These are phyloP conservation scores for Yponomeuta evonymella DNA, from an alignment of 2,888 invertebrate species.

Conservation along the genomic window DNA sequence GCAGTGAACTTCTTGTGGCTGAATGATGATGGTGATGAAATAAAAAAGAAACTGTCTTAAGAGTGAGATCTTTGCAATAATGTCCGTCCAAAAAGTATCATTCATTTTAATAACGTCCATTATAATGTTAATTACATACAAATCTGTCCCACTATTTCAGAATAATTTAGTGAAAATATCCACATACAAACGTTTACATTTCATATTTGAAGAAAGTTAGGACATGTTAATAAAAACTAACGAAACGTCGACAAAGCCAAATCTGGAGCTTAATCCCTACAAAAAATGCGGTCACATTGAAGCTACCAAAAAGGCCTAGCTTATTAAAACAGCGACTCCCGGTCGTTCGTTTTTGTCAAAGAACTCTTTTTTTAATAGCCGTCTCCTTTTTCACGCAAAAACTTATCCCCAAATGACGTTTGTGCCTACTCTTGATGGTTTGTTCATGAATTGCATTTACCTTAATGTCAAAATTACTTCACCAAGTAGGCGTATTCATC, in stretches of 20 bases:
- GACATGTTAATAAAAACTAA: neutral
- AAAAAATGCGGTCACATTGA: neutral
- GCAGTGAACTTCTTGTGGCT: too few relatives aligned
- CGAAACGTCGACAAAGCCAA: neutral
- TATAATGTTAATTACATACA: too few relatives aligned
- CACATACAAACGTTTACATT: neutral
- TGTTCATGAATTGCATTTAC: too few relatives aligned
- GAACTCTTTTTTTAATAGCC: constrained; percentile 37
- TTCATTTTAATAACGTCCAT: too few relatives aligned
- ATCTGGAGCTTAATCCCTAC: neutral
- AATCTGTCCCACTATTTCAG: too few relatives aligned
- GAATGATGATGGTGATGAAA: too few relatives aligned
- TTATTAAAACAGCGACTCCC: constrained; percentile 30
- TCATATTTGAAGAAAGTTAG: neutral
- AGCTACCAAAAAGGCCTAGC: constrained; percentile 24
- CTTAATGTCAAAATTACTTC: too few relatives aligned
- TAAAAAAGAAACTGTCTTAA: too few relatives aligned
- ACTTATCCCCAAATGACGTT: constrained; percentile 31
- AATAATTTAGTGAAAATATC: too few relatives aligned
- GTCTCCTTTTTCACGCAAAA: constrained; percentile 47
- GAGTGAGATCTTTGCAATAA: too few relatives aligned
- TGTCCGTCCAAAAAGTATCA: too few relatives aligned
- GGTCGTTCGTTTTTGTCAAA: constrained; percentile 26
- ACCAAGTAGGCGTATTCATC: too few relatives aligned
- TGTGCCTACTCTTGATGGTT: neutral